Evolutionary conservation across 2,113 vertebrate species (phyloP), one percentile per base, ranked within the genome.

Genomic region (Cynocephalus volans): DNA sequence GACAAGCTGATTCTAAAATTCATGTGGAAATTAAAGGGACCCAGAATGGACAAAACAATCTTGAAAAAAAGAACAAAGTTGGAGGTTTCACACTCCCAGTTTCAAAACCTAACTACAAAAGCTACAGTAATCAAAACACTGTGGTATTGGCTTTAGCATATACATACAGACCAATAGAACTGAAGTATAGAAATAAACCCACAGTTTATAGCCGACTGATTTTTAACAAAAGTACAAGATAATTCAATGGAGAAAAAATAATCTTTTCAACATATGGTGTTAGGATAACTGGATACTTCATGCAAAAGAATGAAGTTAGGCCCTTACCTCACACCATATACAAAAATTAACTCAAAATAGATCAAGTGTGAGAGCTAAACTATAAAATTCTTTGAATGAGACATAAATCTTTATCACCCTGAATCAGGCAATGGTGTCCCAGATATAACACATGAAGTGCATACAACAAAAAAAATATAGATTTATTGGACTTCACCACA

Each of bases 21-120:
- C 52, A 94, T 13, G 70, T 13, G 26, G 60, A 70, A 85, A 95
- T 70, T n/a, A 72, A 92, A 75, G n/a, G 45, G 52, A 83, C 7
- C 62, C 45, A 80, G 23, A 84, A 86, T 7, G 77, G 33, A 90
- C 24, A 52, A 96, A 93, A 60, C 23, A 73, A 82, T 62, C 33
- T 88, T 26, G 8, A 36, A 58, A 45, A 45, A 31, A 14, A 58
- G 11, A 50, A 67, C 11, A 54, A 60, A 83, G 26, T 41, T n/a
- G 9, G 19, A 52, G 17, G 26, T 33, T 13, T 72, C 50, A 73
- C 10, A 88, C 28, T 90, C 31, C 28, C 28, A 50, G 26, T 56
- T 70, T 82, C 76, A 70, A 92, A 94, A 87, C 80, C 77, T 70
- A 72, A 93, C 45, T 79, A 83, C 41, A 52, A 87, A 90, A 58